Percentiles rank a stretch among this genome's conserved stretches.
Conservation (phyloP, 1,140 invertebrate species). For the Amphibalanus amphitrite region DNA sequence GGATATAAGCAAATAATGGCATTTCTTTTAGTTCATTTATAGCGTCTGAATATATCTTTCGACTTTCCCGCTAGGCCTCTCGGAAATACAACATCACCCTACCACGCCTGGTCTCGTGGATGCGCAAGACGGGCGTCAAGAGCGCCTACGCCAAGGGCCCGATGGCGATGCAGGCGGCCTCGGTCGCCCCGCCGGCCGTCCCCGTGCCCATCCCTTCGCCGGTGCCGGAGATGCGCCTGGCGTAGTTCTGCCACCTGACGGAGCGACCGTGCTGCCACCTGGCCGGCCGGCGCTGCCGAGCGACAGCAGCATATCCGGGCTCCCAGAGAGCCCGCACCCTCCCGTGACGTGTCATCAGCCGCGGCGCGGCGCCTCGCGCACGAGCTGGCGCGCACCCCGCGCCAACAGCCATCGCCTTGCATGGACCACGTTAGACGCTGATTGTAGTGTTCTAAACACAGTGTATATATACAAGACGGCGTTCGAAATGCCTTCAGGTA, state of each 20-base stretch:
- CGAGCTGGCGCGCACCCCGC: not conserved
- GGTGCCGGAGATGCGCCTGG: not conserved
- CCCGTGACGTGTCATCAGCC: not conserved
- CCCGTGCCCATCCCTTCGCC: too few relatives aligned
- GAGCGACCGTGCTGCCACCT: not conserved
- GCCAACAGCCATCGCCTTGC: not conserved
- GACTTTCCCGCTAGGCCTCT: too few relatives aligned
- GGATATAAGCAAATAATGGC: too few relatives aligned
- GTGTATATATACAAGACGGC: not conserved
- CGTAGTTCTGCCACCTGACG: not conserved
- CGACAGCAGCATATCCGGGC: not conserved
- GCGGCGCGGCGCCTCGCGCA: too few relatives aligned
- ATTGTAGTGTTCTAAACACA: not conserved
- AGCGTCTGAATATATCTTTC: too few relatives aligned
- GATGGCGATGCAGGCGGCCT: not conserved
- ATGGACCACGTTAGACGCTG: not conserved
- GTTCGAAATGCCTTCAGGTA: not conserved
- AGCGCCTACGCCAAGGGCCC: conserved; percentile 1
- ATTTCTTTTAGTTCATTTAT: too few relatives aligned
- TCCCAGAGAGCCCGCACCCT: too few relatives aligned
- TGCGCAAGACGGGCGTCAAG: not conserved
- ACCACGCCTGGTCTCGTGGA: not conserved
- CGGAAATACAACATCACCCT: conserved; percentile 4
- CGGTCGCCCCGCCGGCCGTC: too few relatives aligned
- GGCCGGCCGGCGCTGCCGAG: too few relatives aligned